These are phyloP conservation scores for Zeugodacus cucurbitae DNA, from an alignment of 1,140 invertebrate genomes.

Conservation along the genomic window DNA sequence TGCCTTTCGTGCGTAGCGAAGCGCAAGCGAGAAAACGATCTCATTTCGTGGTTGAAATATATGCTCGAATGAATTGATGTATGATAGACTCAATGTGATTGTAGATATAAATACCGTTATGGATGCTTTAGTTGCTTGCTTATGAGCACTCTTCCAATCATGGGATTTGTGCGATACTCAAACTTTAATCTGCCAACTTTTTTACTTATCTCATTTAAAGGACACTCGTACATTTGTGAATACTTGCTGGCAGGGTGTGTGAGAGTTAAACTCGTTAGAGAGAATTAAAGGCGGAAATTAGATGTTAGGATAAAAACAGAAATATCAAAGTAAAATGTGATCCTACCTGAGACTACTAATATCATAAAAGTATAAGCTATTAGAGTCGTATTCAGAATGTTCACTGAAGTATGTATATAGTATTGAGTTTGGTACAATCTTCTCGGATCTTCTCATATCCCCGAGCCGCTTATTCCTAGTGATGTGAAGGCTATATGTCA, in stretches of 20 bases:
- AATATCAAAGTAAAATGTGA: too few relatives aligned
- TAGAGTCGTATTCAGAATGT: too few relatives aligned
- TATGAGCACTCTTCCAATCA: slow-evolving; percentile 15
- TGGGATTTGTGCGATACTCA: slow-evolving; percentile 2
- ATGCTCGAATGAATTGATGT: slow-evolving; percentile 29
- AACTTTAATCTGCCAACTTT: slow-evolving; percentile 18
- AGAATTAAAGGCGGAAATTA: too few relatives aligned
- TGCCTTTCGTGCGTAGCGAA: not conserved
- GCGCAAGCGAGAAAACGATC: slow-evolving; percentile 32
- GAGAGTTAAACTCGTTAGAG: not conserved
- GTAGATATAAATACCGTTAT: not conserved
- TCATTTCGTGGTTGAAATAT: slow-evolving; percentile 27
- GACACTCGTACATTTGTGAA: not conserved
- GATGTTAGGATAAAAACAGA: too few relatives aligned
- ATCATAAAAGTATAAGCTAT: too few relatives aligned
- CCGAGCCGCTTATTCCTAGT: too few relatives aligned
- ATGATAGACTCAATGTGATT: not conserved
- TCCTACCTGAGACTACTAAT: too few relatives aligned
- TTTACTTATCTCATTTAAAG: slow-evolving; percentile 1
- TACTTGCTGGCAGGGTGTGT: not conserved
- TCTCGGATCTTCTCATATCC: too few relatives aligned
- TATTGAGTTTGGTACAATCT: too few relatives aligned
- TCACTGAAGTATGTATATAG: too few relatives aligned
- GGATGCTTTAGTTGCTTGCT: not conserved
- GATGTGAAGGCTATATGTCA: too few relatives aligned